Base-by-base conservation (phyloP, 2,113 vertebrate genomes). In the Gila orcuttii region DNA sequence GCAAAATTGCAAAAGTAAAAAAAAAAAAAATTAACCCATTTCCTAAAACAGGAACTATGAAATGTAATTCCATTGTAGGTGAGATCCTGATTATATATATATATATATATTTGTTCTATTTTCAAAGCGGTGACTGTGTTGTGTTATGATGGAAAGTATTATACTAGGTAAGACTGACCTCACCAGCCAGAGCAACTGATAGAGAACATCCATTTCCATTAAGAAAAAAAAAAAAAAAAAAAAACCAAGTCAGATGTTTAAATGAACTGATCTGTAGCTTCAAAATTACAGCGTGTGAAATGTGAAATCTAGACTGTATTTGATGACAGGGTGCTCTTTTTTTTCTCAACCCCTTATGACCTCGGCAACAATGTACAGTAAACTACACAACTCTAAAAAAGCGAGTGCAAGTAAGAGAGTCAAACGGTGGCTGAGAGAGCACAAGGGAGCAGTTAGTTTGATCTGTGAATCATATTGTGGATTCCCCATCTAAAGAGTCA, bases 171-270 rank as follows among this genome's bases (percentile, higher is more conserved):
- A 33, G 45, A 68, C 45, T 82, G 79, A 69, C 79, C 79, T 82
- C 79, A 82, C 9, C 25, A 80, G 28, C 3, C 28, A 6, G 28
- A 33, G 47, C 47, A 33, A 55, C 45, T 77, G 75, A 77, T 55
- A 55, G 91, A 68, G 86, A 90, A 45, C 88, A 87, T 39, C 59
- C 89, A 82, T 94, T 95, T 94, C 92, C 93, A 93, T 88, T 92
- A 31, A 12, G 47, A 17, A 47, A 33, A 28, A 19, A 77, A 82
- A 6, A 12, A 47, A 45, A 47, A 8, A 6, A 47, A 73, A 78
- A 42, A 57, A 6, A 28, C n/a, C n/a, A 28, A 36, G 6, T n/a
- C 12, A 25, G 12, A 80, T 42, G 36, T 62, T 64, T 8, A 80
- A 45, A 80, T 64, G 4, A 64, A 11, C n/a, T 39, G 12, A 80